These are phyloP conservation scores for Borostomias antarcticus DNA, from an alignment of 2,797 vertebrate species.

Conservation along the genomic window DNA sequence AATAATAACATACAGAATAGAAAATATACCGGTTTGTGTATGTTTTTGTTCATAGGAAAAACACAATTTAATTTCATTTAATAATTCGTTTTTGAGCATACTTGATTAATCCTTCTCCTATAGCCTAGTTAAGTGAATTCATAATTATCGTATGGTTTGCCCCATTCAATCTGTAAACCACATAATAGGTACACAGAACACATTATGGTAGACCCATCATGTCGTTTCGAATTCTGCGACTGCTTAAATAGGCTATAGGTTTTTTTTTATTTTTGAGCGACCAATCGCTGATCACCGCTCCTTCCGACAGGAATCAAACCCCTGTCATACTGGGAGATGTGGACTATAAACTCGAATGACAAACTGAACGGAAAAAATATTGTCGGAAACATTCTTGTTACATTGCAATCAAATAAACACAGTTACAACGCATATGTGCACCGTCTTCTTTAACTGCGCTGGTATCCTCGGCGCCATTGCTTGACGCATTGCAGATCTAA, in stretches of 20 bases:
- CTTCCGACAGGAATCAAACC: slow-evolving; percentile 10
- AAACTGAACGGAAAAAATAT: neutral
- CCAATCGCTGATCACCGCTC: slow-evolving; percentile 32
- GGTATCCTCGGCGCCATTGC: slow-evolving; percentile 56
- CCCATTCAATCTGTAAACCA: too few relatives aligned
- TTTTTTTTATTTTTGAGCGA: slow-evolving; percentile 21
- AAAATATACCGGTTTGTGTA: too few relatives aligned
- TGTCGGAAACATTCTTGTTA: neutral
- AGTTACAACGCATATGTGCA: neutral
- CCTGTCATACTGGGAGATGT: neutral
- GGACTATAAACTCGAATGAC: neutral
- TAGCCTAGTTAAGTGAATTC: too few relatives aligned
- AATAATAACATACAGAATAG: too few relatives aligned
- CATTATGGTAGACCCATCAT: neutral
- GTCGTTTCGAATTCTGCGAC: slow-evolving; percentile 31
- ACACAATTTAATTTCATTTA: too few relatives aligned
- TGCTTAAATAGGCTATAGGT: slow-evolving; percentile 17
- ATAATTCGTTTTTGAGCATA: too few relatives aligned
- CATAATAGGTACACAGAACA: neutral
- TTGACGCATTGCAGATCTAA: slow-evolving; percentile 83
- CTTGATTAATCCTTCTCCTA: too few relatives aligned
- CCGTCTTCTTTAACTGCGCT: slow-evolving; percentile 17
- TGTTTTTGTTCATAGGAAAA: too few relatives aligned
- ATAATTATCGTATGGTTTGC: too few relatives aligned
- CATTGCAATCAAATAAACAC: neutral